These are phyloP conservation scores for Benthosema pterotum DNA, from an alignment of 2,797 vertebrate genomes.

Conservation along the genomic window DNA sequence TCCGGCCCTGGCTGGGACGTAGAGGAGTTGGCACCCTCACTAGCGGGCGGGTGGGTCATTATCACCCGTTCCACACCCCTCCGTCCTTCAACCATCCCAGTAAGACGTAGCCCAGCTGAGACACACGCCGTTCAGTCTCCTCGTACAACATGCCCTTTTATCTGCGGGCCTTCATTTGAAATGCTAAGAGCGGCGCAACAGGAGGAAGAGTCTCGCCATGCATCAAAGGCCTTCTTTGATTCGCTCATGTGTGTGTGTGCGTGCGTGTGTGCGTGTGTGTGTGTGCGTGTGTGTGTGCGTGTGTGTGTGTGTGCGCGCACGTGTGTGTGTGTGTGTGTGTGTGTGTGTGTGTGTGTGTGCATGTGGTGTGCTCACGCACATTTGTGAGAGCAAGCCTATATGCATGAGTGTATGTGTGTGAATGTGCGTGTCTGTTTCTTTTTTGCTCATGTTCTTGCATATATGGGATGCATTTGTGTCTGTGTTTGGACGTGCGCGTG, in stretches of 20 bases:
- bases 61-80: conserved; percentile 52
- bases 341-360: background rate
- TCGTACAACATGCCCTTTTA: conserved; percentile 76
- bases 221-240: conserved; percentile 78
- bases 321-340: conserved; percentile 5
- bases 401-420: background rate
- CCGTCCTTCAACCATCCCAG: conserved; percentile 48
- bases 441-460: no score
- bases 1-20: conserved; percentile 43
- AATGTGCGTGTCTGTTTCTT: background rate
- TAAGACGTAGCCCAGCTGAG: conserved; percentile 67
- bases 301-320: conserved; percentile 6
- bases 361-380: no score
- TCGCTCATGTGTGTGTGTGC: conserved; percentile 17
- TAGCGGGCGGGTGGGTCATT: conserved; percentile 56
- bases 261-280: background rate
- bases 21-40: conserved; percentile 48
- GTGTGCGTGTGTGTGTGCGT: background rate
- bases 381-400: background rate
- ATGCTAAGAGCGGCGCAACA: conserved; percentile 79
- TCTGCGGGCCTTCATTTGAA: conserved; percentile 76
- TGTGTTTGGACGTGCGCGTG: background rate
- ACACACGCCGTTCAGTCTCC: conserved; percentile 65
- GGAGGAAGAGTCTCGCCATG: conserved; percentile 69
- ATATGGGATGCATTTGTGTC: no score